Evolutionary conservation across 1,140 invertebrate species (phyloP).

Genomic region (Penaeus indicus): DNA sequence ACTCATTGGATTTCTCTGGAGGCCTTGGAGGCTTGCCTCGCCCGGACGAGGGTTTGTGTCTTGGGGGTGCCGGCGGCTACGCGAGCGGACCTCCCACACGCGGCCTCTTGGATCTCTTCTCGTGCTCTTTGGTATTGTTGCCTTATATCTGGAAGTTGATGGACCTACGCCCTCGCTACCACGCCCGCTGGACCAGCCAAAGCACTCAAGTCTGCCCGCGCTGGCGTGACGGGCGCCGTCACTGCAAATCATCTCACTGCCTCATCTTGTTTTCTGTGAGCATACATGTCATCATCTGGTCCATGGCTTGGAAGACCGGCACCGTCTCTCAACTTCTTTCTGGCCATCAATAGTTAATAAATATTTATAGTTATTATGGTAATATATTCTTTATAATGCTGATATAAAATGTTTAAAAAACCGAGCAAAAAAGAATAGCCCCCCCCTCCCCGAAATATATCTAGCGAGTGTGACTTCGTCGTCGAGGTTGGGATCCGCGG

Average conservation of each 20-base stretch:
- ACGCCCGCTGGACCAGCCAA: not conserved
- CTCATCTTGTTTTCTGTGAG: not conserved
- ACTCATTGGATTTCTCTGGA: no score
- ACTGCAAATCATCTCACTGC: no score
- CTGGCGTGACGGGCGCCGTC: not conserved
- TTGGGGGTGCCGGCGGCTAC: not conserved
- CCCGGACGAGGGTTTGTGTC: not conserved
- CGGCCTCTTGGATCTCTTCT: slow-evolving; percentile 58
- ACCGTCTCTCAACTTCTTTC: slow-evolving; percentile 55
- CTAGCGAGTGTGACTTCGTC: slow-evolving; percentile 34
- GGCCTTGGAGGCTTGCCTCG: no score
- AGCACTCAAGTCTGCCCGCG: not conserved
- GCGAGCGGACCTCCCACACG: slow-evolving; percentile 23
- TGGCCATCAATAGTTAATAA: slow-evolving; percentile 65
- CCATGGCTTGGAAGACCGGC: slow-evolving; percentile 23
- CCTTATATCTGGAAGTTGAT: slow-evolving; percentile 58
- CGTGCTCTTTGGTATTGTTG: slow-evolving; percentile 65
- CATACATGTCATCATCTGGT: not conserved
- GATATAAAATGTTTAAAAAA: slow-evolving; percentile 59
- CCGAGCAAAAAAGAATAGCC: slow-evolving; percentile 59
- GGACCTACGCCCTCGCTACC: slow-evolving; percentile 42
- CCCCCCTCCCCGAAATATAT: slow-evolving; percentile 57
- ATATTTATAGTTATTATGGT: slow-evolving; percentile 65
- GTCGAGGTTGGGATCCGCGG: slow-evolving; percentile 8
- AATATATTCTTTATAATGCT: slow-evolving; percentile 66